Conservation (phyloP, 2,113 vertebrate species). For the Paradisaea rubra region DNA sequence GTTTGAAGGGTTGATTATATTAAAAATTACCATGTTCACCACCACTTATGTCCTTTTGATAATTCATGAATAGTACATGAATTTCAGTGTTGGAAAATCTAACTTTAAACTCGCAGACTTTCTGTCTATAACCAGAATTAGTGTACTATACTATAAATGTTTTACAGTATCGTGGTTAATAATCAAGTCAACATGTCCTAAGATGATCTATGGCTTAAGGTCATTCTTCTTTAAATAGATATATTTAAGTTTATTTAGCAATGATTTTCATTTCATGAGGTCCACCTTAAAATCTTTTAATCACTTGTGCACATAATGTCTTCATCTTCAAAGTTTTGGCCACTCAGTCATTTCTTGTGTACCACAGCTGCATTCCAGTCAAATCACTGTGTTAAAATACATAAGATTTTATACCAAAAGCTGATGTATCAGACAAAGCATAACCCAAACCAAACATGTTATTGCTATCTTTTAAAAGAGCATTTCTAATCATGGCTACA, state of each 20-base stretch:
- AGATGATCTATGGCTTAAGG: background rate
- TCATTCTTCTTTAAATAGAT: background rate
- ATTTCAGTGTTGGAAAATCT: background rate
- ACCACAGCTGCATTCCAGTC: background rate
- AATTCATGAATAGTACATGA: background rate
- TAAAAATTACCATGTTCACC: background rate
- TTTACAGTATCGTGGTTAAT: background rate
- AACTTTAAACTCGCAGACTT: background rate
- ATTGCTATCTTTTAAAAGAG: background rate
- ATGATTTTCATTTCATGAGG: background rate
- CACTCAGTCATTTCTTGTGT: background rate
- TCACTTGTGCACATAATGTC: background rate
- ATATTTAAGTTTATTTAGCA: background rate
- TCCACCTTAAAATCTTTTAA: background rate
- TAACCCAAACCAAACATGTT: background rate
- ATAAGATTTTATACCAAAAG: background rate
- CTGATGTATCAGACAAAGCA: background rate
- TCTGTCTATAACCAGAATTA: background rate
- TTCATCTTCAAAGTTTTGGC: background rate
- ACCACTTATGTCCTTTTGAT: background rate
- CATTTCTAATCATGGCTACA: background rate
- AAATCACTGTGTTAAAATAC: background rate
- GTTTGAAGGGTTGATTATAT: background rate
- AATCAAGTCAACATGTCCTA: background rate
- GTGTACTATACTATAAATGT: background rate